A percentile compares a stretch with the other conserved stretches of the same genome.
Evolutionary conservation across 2,888 invertebrate genomes (phyloP).

Genomic region (Osedax frankpressi): DNA sequence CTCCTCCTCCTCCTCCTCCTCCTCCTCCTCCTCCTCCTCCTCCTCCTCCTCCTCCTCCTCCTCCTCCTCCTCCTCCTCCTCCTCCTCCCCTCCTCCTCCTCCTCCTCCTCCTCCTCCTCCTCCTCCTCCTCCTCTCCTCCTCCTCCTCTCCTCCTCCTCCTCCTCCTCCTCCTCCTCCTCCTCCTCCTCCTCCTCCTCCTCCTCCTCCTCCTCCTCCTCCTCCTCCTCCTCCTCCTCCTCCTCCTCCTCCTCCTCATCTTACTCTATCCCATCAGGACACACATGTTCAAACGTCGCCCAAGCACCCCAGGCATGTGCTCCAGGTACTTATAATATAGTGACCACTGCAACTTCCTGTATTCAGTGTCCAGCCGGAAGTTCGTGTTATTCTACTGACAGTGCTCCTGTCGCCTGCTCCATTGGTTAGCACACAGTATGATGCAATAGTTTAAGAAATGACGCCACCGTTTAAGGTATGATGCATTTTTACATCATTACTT

Average conservation of each 20-base stretch:
- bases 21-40: neutral
- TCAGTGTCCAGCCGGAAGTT: conserved; percentile 36
- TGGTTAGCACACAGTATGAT: too few species aligned
- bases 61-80: neutral
- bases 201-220: neutral
- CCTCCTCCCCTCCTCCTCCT: neutral
- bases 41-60: neutral
- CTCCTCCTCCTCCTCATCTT: neutral
- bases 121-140: neutral
- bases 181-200: neutral
- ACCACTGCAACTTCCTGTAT: conserved; percentile 32
- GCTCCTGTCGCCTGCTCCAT: conserved; percentile 20
- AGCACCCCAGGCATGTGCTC: conserved; percentile 33
- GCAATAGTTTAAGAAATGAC: too few species aligned
- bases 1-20: neutral
- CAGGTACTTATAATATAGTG: conserved; percentile 32
- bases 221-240: neutral
- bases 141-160: conserved; percentile 3
- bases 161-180: conserved; percentile 7
- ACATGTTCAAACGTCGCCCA: conserved; percentile 31
- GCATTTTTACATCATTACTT: too few species aligned
- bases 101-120: neutral
- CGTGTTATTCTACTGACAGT: conserved; percentile 26
- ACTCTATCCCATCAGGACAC: conserved; percentile 11
- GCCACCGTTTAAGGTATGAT: too few species aligned